Evolutionary conservation across 2,797 vertebrate species (phyloP).

Genomic region (Austrolebias charrua): DNA sequence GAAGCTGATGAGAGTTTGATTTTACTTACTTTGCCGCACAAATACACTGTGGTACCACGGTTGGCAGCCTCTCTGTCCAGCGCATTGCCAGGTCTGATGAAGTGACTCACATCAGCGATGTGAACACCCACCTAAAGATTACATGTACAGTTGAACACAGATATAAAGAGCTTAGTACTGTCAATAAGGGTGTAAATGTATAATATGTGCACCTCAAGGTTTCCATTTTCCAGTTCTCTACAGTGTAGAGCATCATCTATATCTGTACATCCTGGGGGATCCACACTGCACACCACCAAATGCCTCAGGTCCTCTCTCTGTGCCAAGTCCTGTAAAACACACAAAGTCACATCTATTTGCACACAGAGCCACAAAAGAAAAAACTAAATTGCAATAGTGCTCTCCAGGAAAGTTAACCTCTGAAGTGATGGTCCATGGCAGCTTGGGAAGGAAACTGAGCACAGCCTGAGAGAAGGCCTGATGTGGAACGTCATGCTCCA

Average conservation of each 20-base stretch:
- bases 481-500: constrained; percentile 98
- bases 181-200: background rate
- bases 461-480: constrained; percentile 93
- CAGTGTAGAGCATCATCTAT: constrained; percentile 96
- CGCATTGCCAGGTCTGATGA: constrained; percentile 94
- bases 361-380: background rate
- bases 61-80: constrained; percentile 93
- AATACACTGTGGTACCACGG: constrained; percentile 95
- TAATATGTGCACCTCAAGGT: constrained; percentile 83
- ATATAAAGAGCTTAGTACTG: background rate
- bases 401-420: constrained; percentile 72
- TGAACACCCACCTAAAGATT: constrained; percentile 90
- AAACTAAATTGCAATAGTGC: background rate
- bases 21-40: constrained; percentile 91
- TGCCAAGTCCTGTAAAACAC: constrained; percentile 83
- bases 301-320: constrained; percentile 87
- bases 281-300: constrained; percentile 92
- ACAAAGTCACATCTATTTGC: constrained; percentile 1
- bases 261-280: constrained; percentile 97
- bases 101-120: constrained; percentile 97
- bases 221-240: constrained; percentile 87
- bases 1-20: background rate
- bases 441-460: constrained; percentile 92
- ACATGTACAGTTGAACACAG: background rate
- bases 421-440: constrained; percentile 92